Conservation (phyloP, 2,888 invertebrate species). For the Coecobrya sp. region DNA sequence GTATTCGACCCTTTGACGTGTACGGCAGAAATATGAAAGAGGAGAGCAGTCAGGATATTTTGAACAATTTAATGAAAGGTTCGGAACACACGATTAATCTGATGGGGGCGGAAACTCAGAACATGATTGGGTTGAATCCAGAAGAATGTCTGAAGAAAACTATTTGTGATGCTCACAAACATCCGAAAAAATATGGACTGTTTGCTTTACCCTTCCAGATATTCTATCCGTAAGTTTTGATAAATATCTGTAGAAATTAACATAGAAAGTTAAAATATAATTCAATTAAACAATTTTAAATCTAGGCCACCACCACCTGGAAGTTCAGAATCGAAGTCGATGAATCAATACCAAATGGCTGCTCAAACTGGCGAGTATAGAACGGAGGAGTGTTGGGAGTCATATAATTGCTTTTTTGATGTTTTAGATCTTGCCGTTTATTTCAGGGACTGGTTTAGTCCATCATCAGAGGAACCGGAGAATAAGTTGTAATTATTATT, state of each 20-base stretch:
- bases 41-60: slow-evolving; percentile 71
- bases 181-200: slow-evolving; percentile 85
- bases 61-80: slow-evolving; percentile 81
- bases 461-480: not conserved
- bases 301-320: slow-evolving; percentile 75
- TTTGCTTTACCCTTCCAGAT: slow-evolving; percentile 85
- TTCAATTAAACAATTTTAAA: too few species aligned
- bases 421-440: slow-evolving; percentile 85
- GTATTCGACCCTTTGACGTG: slow-evolving; percentile 83
- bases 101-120: slow-evolving; percentile 85
- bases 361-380: slow-evolving; percentile 84
- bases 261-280: too few species aligned
- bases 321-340: slow-evolving; percentile 80
- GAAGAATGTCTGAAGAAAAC: slow-evolving; percentile 86
- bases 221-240: slow-evolving; percentile 85
- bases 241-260: not conserved
- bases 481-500: not conserved
- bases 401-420: slow-evolving; percentile 86
- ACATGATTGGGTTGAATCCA: slow-evolving; percentile 85
- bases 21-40: slow-evolving; percentile 80
- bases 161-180: slow-evolving; percentile 86
- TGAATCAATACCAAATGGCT: slow-evolving; percentile 83
- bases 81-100: slow-evolving; percentile 84
- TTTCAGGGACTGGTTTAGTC: slow-evolving; percentile 82
- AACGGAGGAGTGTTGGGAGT: slow-evolving; percentile 84